Base-by-base conservation (phyloP, 2,888 invertebrate genomes). In the Temnothorax rugatulus region DNA sequence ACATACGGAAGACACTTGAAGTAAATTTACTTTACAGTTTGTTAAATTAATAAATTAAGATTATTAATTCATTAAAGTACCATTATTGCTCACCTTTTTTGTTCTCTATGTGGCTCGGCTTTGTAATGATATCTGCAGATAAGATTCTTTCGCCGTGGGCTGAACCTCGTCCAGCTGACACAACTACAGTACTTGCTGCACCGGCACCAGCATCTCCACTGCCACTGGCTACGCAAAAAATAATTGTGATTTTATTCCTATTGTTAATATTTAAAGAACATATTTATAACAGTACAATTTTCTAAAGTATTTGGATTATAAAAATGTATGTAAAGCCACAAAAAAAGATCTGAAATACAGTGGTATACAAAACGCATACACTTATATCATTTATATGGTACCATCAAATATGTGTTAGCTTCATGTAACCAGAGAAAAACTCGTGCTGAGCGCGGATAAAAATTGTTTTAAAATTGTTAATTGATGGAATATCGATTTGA, bases 131-230 rank as follows among this genome's bases (percentile, higher is more conserved):
- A 41, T 96, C 96, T 0, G 95, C 93, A 2, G 95, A 92, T 0
- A 96, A 90, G 0, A 95, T 90, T 4, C 96, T 95, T 0, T 96
- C 95, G 0, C 96, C 96, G 15, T 96, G 95, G 9, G 96, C 95
- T 0, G 95, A 95, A 0, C 96, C 97, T 44, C 96, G 95, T 0
- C 96, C 96, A 0, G 93, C 91, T 0, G 94, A 89, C 0, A 86
- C 86, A 0, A 92, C 92, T 3, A 95, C 95, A 3, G n/a, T n/a
- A n/a, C n/a, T n/a, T n/a, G n/a, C n/a, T n/a, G 95, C 95, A 8
- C 90, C 25, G 5, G n/a, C 7, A 5, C 41, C n/a, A n/a, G 47
- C 83, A 83, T 84, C 84, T 44, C 83, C 83, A 68, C 68, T 21
- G 2, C 25, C 83, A 34, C 25, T n/a, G n/a, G 41, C 74, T 52